Evolutionary conservation across 2,888 invertebrate species (phyloP), one percentile per base, ranked within the genome.

Genomic region (Xanthorhoe designata): DNA sequence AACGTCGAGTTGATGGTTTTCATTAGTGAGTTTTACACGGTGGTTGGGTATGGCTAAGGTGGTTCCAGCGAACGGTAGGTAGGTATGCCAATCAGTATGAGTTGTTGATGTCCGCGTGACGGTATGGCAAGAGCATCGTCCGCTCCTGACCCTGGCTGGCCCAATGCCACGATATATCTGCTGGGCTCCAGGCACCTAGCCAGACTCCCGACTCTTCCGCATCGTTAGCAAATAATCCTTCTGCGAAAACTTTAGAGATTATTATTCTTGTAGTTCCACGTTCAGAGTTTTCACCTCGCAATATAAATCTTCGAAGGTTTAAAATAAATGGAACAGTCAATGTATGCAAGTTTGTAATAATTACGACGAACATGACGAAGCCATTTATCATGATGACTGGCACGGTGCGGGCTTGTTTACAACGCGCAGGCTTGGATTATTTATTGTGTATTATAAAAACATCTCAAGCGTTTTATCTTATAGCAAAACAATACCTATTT

Each of bases 121-220:
- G 38, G 38, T 42, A 75, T 73, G 77, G 38, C 69, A 88, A 79
- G 92, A 84, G 89, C 92, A 91, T 90, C 87, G 92, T 64, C 89
- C 92, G 92, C 91, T 91, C 92, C 88, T 92, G 92, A 93, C 92
- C 92, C 88, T 92, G 92, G 89, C 91, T 91, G 91, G 92, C 89
- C 88, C 92, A 91, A 91, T 92, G 92, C 92, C 92, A 92, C 90
- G 82, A 81, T 86, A 80, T 82, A 85, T 86, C 79, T 75, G 75
- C 78, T 74, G 78, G 73, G 72, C 80, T 78, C 74, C 79, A 84
- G 90, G 91, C 92, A 90, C 57, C 51, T 71, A 73, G 91, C 92
- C 92, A 91, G 86, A 78, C 71, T 74, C 74, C n/a, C 77, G 67
- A 85, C 86, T 87, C 91, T 92, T 91, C 92, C 92, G 92, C 91